Evolutionary conservation across 2,888 invertebrate species (phyloP), one percentile per base, ranked within the genome.

Genomic region (Acrobasis suavella): DNA sequence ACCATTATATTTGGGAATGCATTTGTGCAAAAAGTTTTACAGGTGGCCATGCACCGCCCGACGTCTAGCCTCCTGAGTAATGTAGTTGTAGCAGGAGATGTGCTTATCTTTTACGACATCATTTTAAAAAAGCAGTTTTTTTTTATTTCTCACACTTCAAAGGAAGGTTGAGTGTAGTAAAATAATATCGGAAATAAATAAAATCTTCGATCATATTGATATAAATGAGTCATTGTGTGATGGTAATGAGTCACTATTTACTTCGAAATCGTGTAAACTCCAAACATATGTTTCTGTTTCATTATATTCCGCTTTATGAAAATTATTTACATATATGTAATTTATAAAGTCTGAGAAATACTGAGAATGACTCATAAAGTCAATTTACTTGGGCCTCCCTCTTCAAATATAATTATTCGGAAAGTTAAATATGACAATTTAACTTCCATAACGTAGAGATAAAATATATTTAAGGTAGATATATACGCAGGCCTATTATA

Each of bases 201-300:
- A 9, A 42, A 46, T 14, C 46, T 2, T 46, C 12, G 2, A 10
- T n/a, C 3, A 14, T n/a, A 46, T 7, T 46, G 5, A 14, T 46
- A 12, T 14, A 46, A 42, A 46, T 55, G 55, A 39, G 39, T 55
- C 55, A 55, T 39, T 39, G 39, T 55, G 39, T 39, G 39, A 6
- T 55, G 39, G 39, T 55, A 55, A 55, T 55, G 39, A 55, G 55
- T 55, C 55, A 55, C 15, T 54, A 52, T 52, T 9, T 54, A 37
- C 7, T 8, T 54, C n/a, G n/a, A n/a, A 54, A 9, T 54, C 14
- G 50, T 14, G 32, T 52, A 52, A 52, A 37, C n/a, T 0, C 2
- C 9, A 0, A 54, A 54, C 46, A 46, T 46, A 46, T 46, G 46
- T 46, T 46, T 46, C 46, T 46, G 46, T 38, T 54, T 54, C 15